These are phyloP conservation scores for Cassiopea xamachana DNA, from an alignment of 30 jellyfish, hydroid and myxozoan species.

Conservation along the genomic window DNA sequence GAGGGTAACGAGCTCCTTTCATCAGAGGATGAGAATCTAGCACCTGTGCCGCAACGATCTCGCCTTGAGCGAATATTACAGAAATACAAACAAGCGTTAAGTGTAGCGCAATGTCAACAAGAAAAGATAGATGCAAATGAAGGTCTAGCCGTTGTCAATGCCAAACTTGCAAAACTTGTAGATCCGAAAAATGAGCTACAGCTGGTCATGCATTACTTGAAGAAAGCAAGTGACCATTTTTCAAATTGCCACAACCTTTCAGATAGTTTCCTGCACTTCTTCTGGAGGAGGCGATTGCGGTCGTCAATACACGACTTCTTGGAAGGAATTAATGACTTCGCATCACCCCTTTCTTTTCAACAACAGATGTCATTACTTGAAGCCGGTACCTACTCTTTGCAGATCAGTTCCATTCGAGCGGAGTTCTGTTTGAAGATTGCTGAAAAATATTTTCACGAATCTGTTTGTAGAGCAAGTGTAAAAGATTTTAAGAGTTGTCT, in stretches of 20 bases:
- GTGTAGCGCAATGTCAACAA: slow-evolving; percentile 6
- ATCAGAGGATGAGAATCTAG: slow-evolving; percentile 24
- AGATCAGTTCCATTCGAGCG: slow-evolving; percentile 15
- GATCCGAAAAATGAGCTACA: slow-evolving; percentile 3
- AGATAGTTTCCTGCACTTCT: background rate
- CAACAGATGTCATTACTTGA: slow-evolving; percentile 13
- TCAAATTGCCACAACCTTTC: slow-evolving; percentile 7
- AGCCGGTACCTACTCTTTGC: slow-evolving; percentile 20
- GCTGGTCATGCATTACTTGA: slow-evolving; percentile 4
- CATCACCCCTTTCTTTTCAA: background rate
- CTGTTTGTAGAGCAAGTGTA: background rate
- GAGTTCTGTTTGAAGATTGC: slow-evolving; percentile 23
- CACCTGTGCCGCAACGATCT: slow-evolving; percentile 33
- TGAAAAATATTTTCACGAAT: slow-evolving; percentile 24
- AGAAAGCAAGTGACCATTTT: slow-evolving; percentile 10
- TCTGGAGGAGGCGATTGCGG: slow-evolving; percentile 12
- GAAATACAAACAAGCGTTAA: slow-evolving; percentile 44
- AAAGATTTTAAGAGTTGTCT: slow-evolving; percentile 56
- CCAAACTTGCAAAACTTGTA: background rate
- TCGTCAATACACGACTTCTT: background rate
- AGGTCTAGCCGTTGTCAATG: slow-evolving; percentile 33
- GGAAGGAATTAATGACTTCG: background rate
- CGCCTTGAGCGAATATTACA: slow-evolving; percentile 39
- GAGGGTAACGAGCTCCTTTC: slow-evolving; percentile 52
- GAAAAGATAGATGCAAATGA: slow-evolving; percentile 48